A percentile compares a stretch with the other conserved stretches of the same genome.
Conservation (phyloP, 2,113 vertebrate genomes). For the Xiphophorus couchianus region DNA sequence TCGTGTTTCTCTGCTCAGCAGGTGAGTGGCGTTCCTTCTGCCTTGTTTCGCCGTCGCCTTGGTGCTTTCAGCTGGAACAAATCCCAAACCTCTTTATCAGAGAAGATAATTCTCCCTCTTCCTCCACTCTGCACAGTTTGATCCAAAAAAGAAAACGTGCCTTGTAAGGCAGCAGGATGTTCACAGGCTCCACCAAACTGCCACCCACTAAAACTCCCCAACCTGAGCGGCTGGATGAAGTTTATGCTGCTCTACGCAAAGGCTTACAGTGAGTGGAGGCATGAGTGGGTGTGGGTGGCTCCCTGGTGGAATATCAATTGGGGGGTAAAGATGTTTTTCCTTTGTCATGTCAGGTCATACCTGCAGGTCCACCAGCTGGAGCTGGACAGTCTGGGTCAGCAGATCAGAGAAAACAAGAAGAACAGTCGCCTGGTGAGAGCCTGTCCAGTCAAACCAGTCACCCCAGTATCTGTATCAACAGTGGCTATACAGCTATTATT, state of each 20-base stretch:
- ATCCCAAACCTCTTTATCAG: slow-evolving; percentile 29
- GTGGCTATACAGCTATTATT: not conserved
- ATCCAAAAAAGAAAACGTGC: slow-evolving; percentile 65
- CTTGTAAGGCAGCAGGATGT: slow-evolving; percentile 80
- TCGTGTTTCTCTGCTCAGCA: slow-evolving; percentile 46
- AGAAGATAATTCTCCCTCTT: slow-evolving; percentile 26
- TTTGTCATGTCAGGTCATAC: slow-evolving; percentile 65
- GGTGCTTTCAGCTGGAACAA: slow-evolving; percentile 10
- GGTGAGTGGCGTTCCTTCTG: slow-evolving; percentile 48
- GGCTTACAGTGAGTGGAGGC: slow-evolving; percentile 77
- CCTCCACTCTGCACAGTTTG: slow-evolving; percentile 57
- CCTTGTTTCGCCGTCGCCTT: not conserved
- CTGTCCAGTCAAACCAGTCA: slow-evolving; percentile 44
- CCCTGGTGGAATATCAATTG: slow-evolving; percentile 23
- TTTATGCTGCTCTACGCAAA: slow-evolving; percentile 73
- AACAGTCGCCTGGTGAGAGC: slow-evolving; percentile 76
- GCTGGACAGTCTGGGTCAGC: slow-evolving; percentile 76
- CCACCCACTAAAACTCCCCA: slow-evolving; percentile 76
- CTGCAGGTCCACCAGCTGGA: slow-evolving; percentile 80
- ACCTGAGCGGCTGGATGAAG: slow-evolving; percentile 78
- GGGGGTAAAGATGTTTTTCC: slow-evolving; percentile 8
- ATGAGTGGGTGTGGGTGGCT: slow-evolving; percentile 3
- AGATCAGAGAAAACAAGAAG: slow-evolving; percentile 77
- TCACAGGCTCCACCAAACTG: slow-evolving; percentile 79
- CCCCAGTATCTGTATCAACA: slow-evolving; percentile 10